Percentiles rank a stretch among this genome's conserved stretches.
phyloP scores from a whole-genome alignment of 2,888 invertebrate genomes.

The Charanyca ferruginea region DNA sequence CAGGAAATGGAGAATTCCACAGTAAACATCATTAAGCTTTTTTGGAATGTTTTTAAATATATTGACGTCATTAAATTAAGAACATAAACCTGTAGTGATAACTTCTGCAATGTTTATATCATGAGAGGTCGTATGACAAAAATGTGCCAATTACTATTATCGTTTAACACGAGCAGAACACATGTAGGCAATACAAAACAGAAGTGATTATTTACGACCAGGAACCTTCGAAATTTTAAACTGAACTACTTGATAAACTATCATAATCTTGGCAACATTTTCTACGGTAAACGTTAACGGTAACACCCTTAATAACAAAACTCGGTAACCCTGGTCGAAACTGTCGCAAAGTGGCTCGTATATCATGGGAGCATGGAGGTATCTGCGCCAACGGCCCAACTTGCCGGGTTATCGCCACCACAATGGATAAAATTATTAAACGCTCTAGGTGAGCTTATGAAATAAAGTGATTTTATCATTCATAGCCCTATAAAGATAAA shows the following conservation, averaged over 20 bases:
- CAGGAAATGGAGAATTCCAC: too few relatives aligned
- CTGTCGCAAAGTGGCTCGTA: slow-evolving; percentile 69
- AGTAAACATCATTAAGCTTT: neutral
- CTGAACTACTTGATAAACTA: slow-evolving; percentile 46
- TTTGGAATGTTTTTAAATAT: neutral
- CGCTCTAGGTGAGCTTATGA: slow-evolving; percentile 51
- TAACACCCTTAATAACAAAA: slow-evolving; percentile 46
- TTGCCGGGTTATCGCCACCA: slow-evolving; percentile 65
- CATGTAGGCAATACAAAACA: slow-evolving; percentile 21
- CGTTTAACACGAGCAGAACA: slow-evolving; percentile 11
- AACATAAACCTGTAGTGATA: slow-evolving; percentile 11
- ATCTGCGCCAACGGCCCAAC: slow-evolving; percentile 68
- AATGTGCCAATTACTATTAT: slow-evolving; percentile 23
- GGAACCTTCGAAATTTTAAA: slow-evolving; percentile 26
- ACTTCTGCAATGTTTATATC: slow-evolving; percentile 1
- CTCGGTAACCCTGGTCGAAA: slow-evolving; percentile 59
- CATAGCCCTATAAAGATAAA: slow-evolving; percentile 52
- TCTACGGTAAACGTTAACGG: slow-evolving; percentile 39
- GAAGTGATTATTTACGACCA: slow-evolving; percentile 6
- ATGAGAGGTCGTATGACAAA: slow-evolving; percentile 27
- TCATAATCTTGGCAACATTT: slow-evolving; percentile 45
- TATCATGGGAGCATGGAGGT: slow-evolving; percentile 65
- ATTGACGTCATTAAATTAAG: slow-evolving; percentile 5
- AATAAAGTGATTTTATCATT: slow-evolving; percentile 61
- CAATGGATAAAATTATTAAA: slow-evolving; percentile 70